Conservation (phyloP, 2,888 invertebrate species). For the Hofmannophila pseudospretella region DNA sequence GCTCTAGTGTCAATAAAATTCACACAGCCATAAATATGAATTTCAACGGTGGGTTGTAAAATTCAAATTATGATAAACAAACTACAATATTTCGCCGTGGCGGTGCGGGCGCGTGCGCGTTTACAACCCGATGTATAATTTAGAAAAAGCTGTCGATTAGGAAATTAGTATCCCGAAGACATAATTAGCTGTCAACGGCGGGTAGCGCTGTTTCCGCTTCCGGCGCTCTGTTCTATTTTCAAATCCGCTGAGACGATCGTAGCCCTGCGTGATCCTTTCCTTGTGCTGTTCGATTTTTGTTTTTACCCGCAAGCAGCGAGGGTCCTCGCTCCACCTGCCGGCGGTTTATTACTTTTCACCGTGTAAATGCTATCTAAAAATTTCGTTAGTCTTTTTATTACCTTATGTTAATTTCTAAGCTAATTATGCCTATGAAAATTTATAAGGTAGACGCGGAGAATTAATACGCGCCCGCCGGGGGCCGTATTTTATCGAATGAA, state of each 20-base stretch:
- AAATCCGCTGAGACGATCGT: constrained; percentile 52
- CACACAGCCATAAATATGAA: constrained; percentile 58
- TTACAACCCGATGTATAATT: constrained; percentile 28
- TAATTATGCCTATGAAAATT: constrained; percentile 76
- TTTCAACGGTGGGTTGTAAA: constrained; percentile 61
- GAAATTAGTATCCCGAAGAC: constrained; percentile 62
- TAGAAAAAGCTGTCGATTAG: constrained; percentile 66
- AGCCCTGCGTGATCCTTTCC: constrained; percentile 28
- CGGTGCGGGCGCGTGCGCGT: constrained; percentile 28
- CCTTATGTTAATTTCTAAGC: constrained; percentile 75
- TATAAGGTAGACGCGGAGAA: constrained; percentile 65
- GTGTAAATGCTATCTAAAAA: constrained; percentile 69
- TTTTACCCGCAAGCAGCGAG: constrained; percentile 17
- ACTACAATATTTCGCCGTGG: constrained; percentile 30
- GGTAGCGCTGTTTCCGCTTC: constrained; percentile 69
- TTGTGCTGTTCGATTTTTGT: constrained; percentile 25
- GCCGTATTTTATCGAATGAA: constrained; percentile 55
- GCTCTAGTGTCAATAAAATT: constrained; percentile 54
- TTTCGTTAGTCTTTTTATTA: constrained; percentile 73
- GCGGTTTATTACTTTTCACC: constrained; percentile 52
- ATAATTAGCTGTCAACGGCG: constrained; percentile 74
- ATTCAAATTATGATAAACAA: constrained; percentile 63
- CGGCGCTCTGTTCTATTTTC: constrained; percentile 69
- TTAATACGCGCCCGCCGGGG: constrained; percentile 64
- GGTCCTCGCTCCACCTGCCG: constrained; percentile 64